These are phyloP conservation scores for Sebastes vulpes DNA, from an alignment of 2,797 vertebrate species.

Conservation along the genomic window DNA sequence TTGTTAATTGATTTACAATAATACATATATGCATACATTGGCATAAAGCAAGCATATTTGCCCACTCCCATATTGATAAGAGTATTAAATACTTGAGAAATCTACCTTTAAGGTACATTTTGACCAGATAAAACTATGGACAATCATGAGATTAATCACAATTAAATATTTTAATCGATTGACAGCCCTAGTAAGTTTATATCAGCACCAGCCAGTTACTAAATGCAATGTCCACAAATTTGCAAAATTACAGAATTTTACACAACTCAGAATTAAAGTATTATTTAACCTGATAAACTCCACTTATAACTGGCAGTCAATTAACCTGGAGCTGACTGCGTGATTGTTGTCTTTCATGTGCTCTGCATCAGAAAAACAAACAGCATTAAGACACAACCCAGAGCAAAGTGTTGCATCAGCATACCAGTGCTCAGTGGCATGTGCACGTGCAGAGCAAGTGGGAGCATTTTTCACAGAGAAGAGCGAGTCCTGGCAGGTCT, in stretches of 20 bases:
- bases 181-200: neutral
- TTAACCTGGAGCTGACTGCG: neutral
- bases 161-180: no score
- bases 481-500: slow-evolving; percentile 62
- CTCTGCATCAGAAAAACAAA: neutral
- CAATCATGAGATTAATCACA: no score
- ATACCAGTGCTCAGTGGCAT: slow-evolving; percentile 29
- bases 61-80: no score
- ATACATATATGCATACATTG: no score
- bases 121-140: no score
- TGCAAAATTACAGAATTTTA: neutral
- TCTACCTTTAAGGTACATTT: no score
- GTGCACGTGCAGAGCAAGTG: neutral
- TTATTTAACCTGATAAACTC: neutral
- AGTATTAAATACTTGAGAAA: no score
- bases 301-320: neutral
- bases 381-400: slow-evolving; percentile 14
- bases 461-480: slow-evolving; percentile 53
- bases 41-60: no score
- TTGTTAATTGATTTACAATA: no score
- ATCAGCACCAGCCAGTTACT: neutral
- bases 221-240: neutral
- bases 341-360: neutral
- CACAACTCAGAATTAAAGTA: neutral
- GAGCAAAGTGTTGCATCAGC: slow-evolving; percentile 50